Percentiles rank a stretch among this genome's conserved stretches.
phyloP scores from a whole-genome alignment of 2,888 invertebrate genomes.

The Drosophila atripex region DNA sequence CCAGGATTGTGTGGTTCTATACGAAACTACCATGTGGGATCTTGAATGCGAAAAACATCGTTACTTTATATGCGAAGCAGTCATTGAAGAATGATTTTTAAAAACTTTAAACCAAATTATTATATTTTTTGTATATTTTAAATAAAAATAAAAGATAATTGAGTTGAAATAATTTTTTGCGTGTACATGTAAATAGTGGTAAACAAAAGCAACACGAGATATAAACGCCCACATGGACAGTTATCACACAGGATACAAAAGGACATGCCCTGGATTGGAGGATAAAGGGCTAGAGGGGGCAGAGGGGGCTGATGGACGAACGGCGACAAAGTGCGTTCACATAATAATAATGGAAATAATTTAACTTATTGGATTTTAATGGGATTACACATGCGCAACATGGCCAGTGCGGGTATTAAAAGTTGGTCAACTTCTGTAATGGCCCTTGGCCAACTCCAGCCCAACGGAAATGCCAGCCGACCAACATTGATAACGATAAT shows the following conservation, averaged over 20 bases:
- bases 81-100: background rate
- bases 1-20: background rate
- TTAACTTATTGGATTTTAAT: conserved; percentile 82
- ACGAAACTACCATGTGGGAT: background rate
- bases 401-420: conserved; percentile 66
- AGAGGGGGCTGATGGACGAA: conserved; percentile 27
- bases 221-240: conserved; percentile 64
- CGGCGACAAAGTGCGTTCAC: conserved; percentile 65
- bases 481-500: conserved; percentile 39
- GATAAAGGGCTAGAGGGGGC: conserved; percentile 11
- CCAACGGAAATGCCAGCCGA: conserved; percentile 45
- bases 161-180: background rate
- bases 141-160: background rate
- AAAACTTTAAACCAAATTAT: too few relatives aligned
- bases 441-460: conserved; percentile 38
- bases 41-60: background rate
- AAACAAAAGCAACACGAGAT: conserved; percentile 56
- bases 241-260: conserved; percentile 50
- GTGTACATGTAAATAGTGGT: conserved; percentile 24
- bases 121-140: background rate
- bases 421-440: conserved; percentile 67
- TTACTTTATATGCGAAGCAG: background rate
- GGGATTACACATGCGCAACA: conserved; percentile 80
- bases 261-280: conserved; percentile 16
- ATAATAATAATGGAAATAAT: conserved; percentile 80